phyloP scores from a whole-genome alignment of 2,888 invertebrate genomes.

The Automeris io region DNA sequence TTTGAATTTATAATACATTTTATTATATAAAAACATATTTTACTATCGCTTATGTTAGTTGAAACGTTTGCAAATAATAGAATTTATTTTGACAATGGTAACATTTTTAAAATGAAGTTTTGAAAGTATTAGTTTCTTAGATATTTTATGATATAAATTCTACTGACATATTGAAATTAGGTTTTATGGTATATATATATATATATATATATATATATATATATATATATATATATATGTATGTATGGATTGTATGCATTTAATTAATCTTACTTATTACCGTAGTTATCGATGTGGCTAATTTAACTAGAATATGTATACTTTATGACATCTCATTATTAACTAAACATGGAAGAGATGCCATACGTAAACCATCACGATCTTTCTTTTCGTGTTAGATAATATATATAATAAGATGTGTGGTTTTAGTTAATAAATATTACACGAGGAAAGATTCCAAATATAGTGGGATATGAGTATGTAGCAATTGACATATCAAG shows the following conservation, averaged over 20 bases:
- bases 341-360: constrained; percentile 15
- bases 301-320: constrained; percentile 6
- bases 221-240: too few relatives aligned
- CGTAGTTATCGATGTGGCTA: constrained; percentile 38
- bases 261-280: constrained; percentile 44
- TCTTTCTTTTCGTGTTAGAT: constrained; percentile 48
- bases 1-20: constrained; percentile 77
- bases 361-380: constrained; percentile 16
- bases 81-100: constrained; percentile 66
- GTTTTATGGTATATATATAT: constrained; percentile 37
- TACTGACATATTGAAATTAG: constrained; percentile 49
- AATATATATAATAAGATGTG: constrained; percentile 62
- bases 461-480: constrained; percentile 50
- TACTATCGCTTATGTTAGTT: constrained; percentile 74
- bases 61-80: constrained; percentile 70
- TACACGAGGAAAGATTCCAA: constrained; percentile 73
- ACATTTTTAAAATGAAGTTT: constrained; percentile 54
- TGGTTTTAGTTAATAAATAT: constrained; percentile 65
- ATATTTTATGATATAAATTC: constrained; percentile 61
- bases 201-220: too few relatives aligned
- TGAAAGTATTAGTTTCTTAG: constrained; percentile 48
- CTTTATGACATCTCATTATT: constrained; percentile 16
- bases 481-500: constrained; percentile 74
- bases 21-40: constrained; percentile 66
- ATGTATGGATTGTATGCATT: constrained; percentile 40